Evolutionary conservation across 2,888 invertebrate species (phyloP).

Genomic region (Pristionchus mayeri): DNA sequence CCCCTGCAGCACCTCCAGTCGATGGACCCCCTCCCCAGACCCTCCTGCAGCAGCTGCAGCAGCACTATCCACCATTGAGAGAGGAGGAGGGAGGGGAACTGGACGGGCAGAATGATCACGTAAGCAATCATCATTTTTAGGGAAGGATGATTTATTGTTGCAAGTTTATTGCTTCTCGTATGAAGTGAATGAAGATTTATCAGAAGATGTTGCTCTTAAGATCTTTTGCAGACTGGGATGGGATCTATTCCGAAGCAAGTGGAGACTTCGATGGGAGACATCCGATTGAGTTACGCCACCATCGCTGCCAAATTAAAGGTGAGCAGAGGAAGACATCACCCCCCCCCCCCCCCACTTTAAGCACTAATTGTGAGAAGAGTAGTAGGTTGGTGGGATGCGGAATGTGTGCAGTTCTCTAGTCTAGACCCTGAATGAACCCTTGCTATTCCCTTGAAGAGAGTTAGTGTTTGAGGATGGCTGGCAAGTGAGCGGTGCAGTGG

Average conservation of each 20-base stretch:
- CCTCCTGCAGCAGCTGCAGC: background rate
- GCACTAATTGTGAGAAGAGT: too few relatives aligned
- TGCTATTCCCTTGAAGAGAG: background rate
- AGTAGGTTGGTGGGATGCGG: too few relatives aligned
- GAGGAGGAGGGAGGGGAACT: background rate
- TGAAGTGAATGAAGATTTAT: too few relatives aligned
- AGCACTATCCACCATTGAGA: conserved; percentile 10
- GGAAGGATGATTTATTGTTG: too few relatives aligned
- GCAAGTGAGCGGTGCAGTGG: background rate
- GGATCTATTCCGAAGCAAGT: background rate
- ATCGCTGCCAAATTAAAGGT: conserved; percentile 15
- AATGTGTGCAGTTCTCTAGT: background rate
- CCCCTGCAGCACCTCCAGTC: background rate
- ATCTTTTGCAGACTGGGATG: background rate
- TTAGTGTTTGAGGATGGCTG: background rate
- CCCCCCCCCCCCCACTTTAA: too few relatives aligned
- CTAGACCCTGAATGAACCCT: conserved; percentile 12
- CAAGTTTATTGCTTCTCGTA: too few relatives aligned
- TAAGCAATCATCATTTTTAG: background rate
- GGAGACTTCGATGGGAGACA: conserved; percentile 1
- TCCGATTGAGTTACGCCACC: background rate
- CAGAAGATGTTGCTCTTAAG: too few relatives aligned
- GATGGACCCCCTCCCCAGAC: background rate
- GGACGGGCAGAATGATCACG: background rate
- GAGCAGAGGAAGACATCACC: background rate